Evolutionary conservation across 2,888 invertebrate species (phyloP), one percentile per base, ranked within the genome.

Genomic region (Isotomurus palustris): DNA sequence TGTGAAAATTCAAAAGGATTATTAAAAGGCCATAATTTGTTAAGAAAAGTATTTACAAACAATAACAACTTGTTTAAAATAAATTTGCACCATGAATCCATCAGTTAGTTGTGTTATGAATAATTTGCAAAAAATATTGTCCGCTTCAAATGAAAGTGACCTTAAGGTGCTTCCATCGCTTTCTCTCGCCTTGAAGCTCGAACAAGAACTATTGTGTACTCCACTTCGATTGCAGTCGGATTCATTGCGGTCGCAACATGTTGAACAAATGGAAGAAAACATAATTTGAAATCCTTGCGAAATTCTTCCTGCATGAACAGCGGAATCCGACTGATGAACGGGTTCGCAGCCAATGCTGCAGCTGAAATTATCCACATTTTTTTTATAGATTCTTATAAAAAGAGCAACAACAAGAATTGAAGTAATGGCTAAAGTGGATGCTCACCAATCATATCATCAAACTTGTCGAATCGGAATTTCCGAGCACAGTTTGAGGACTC

Each of bases 281-380:
- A 58, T 12, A 58, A 56, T 8, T 60, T 51, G 32, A 68, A 70
- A 43, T 69, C 68, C 4, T 58, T 58, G 28, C 60, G 67, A 60
- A 67, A 70, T 2, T 47, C 58, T 0, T 58, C 50, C 38, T 58
- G 52, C 27, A 68, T 35, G 1, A 64, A 59, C 2, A 17, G 17
- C 6, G 70, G 70, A 44, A 70, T 70, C 28, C 68, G 47, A 27
- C 65, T 65, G 43, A 69, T 54, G 25, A 69, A 70, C 17, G 70
- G 69, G 53, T 70, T 70, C 0, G 69, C 69, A 44, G 70, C 70
- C 70, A 70, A 68, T 10, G 70, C 70, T n/a, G 68, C 60, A 22
- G 63, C 70, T 70, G 44, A 3, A 56, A 53, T 14, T 50, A 8
- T 10, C 4, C 3, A 40, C 25, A 35, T 51, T 3, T 40, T 40